A percentile compares a stretch with the other conserved stretches of the same genome.
Evolutionary conservation across 2,888 invertebrate species (phyloP).

Genomic region (Alviniconcha strummeri): DNA sequence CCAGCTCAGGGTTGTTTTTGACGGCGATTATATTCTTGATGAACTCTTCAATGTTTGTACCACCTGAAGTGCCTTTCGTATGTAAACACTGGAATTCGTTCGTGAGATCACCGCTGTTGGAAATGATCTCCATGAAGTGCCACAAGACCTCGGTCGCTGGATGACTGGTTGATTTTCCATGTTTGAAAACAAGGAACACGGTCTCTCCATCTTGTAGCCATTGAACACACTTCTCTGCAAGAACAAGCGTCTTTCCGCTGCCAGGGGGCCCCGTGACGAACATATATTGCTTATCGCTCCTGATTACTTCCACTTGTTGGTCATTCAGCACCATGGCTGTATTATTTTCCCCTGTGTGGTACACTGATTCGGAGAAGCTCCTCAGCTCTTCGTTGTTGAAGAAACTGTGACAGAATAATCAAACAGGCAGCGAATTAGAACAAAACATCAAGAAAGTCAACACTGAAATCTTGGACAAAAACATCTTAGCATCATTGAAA

Average conservation of each 20-base stretch:
- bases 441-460: neutral
- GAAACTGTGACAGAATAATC: neutral
- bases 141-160: neutral
- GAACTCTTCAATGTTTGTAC: neutral
- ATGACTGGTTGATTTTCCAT: neutral
- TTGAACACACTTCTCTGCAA: neutral
- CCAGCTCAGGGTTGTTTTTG: neutral
- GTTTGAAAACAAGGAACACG: neutral
- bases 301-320: neutral
- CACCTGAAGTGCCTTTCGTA: neutral
- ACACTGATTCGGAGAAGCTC: neutral
- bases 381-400: neutral
- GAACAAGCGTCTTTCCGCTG: slow-evolving; percentile 17
- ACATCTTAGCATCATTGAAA: no score
- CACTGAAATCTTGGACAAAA: neutral
- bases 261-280: slow-evolving; percentile 6
- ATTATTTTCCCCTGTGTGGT: neutral
- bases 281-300: neutral
- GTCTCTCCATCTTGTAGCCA: neutral
- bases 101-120: neutral
- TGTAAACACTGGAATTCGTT: neutral
- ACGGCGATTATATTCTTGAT: neutral
- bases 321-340: neutral
- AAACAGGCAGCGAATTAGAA: no score
- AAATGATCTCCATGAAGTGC: neutral